Percentiles rank a stretch among this genome's conserved stretches.
Evolutionary conservation across 2,797 vertebrate genomes (phyloP).

Genomic region (Falco naumanni): DNA sequence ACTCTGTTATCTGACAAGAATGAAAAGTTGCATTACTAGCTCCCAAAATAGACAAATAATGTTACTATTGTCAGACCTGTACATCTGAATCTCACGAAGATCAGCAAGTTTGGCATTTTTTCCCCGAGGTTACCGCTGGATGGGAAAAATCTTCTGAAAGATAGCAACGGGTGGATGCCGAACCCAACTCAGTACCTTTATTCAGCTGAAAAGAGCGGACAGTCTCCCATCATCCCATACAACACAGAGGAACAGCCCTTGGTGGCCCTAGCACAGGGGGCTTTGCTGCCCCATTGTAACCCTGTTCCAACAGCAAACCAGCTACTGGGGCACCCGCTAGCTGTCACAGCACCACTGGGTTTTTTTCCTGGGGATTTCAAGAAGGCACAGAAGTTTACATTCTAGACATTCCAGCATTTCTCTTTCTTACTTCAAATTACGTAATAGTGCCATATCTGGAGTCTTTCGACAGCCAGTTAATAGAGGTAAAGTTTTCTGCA

Average conservation of each 20-base stretch:
- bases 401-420: neutral
- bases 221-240: rapidly evolving
- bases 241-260: neutral
- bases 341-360: neutral
- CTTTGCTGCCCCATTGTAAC: neutral
- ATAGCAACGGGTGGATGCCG: rapidly evolving
- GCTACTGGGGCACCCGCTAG: rapidly evolving
- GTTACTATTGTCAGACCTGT: neutral
- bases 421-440: neutral
- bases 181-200: neutral
- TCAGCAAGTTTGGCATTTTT: neutral
- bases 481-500: neutral
- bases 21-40: neutral
- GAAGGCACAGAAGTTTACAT: neutral
- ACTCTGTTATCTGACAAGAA: neutral
- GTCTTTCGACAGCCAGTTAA: neutral
- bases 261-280: neutral
- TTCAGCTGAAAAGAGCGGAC: neutral
- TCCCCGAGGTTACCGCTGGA: neutral
- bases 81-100: neutral
- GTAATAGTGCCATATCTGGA: neutral
- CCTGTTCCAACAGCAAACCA: neutral
- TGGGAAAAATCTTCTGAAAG: neutral
- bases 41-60: neutral
- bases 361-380: neutral